phyloP scores from a whole-genome alignment of 2,113 vertebrate genomes.

The Phyllostomus discolor region DNA sequence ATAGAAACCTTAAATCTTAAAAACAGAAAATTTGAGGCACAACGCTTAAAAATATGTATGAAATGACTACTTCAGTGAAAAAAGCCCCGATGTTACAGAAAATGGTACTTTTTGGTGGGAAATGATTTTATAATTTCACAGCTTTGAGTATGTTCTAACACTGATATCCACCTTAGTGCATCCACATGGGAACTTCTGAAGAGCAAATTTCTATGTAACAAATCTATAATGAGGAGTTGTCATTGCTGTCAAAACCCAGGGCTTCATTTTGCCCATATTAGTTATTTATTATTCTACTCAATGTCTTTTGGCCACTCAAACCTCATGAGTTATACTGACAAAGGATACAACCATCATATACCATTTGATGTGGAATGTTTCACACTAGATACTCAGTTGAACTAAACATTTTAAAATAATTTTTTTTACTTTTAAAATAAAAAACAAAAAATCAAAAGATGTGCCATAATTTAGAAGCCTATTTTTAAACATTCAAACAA shows the following conservation, averaged over 20 bases:
- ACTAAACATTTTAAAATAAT: background rate
- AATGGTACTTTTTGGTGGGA: background rate
- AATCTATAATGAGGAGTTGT: background rate
- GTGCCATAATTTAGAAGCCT: background rate
- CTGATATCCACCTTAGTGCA: background rate
- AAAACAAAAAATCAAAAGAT: constrained; percentile 17
- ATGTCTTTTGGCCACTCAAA: background rate
- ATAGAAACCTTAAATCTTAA: constrained; percentile 20
- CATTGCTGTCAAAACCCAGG: background rate
- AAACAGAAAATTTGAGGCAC: background rate
- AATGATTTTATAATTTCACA: constrained; percentile 38
- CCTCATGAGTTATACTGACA: constrained; percentile 14
- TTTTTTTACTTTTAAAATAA: constrained; percentile 23
- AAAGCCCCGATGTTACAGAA: constrained; percentile 1
- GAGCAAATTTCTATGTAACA: background rate
- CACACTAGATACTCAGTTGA: constrained; percentile 9
- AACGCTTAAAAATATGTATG: constrained; percentile 2
- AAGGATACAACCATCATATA: background rate
- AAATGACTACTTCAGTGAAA: constrained; percentile 6
- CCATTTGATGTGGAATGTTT: background rate
- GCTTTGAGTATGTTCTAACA: background rate
- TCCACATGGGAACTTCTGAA: background rate
- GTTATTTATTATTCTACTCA: background rate
- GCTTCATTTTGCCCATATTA: background rate
- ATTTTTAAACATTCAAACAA: constrained; percentile 35